A percentile compares a stretch with the other conserved stretches of the same genome.
Evolutionary conservation across 2,797 vertebrate genomes (phyloP).

Genomic region (Merluccius polli): DNA sequence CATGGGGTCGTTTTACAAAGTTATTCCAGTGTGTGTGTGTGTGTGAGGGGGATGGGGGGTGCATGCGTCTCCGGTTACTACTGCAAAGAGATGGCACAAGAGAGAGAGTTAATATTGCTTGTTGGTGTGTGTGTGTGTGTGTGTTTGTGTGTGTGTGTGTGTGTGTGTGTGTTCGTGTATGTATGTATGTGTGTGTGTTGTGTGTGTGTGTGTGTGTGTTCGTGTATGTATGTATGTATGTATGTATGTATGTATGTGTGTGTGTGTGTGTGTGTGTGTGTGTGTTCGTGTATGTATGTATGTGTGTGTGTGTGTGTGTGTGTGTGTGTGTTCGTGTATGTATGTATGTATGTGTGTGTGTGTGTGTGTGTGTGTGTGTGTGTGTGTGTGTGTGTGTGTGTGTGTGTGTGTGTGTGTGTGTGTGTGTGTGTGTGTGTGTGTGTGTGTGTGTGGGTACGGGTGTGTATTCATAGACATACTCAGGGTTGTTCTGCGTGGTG

Average conservation of each 20-base stretch:
- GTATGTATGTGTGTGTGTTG: conserved; percentile 6
- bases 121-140: background rate
- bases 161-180: too few species aligned
- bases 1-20: conserved; percentile 53
- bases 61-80: conserved; percentile 43
- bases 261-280: conserved; percentile 3
- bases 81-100: conserved; percentile 17
- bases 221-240: too few species aligned
- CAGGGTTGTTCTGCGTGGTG: conserved; percentile 91
- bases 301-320: background rate
- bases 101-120: conserved; percentile 1
- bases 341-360: background rate
- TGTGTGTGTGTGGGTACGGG: conserved; percentile 20
- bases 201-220: background rate
- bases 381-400: background rate
- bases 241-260: background rate
- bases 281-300: background rate
- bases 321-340: background rate
- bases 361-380: background rate
- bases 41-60: conserved; percentile 6
- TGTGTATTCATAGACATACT: conserved; percentile 79
- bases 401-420: background rate
- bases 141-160: background rate
- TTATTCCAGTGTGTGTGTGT: conserved; percentile 22
- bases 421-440: conserved; percentile 22